Evolutionary conservation across 1,140 invertebrate genomes (phyloP).

Genomic region (Colletes gigas): DNA sequence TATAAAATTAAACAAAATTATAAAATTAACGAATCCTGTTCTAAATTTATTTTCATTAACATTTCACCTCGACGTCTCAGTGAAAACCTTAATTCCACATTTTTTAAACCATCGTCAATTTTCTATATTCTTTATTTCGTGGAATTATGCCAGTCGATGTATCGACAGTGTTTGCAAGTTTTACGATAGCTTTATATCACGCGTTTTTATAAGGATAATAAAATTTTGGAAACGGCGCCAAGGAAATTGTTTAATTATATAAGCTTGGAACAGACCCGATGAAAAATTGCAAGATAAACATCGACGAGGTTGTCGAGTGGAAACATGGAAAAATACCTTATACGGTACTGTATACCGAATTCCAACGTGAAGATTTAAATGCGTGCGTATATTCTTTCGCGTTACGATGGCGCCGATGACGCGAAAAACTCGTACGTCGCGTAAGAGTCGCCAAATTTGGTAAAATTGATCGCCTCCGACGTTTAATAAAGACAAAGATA

Average conservation of each 20-base stretch:
- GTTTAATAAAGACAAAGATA: conserved; percentile 16
- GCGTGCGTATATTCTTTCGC: background rate
- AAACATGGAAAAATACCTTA: background rate
- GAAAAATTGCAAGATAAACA: conserved; percentile 10
- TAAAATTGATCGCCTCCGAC: conserved; percentile 3
- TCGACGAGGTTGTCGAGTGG: background rate
- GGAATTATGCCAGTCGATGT: no score
- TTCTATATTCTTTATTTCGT: no score
- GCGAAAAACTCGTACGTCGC: background rate
- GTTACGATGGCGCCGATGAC: background rate
- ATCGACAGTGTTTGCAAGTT: no score
- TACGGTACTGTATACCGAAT: background rate
- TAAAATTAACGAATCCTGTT: no score
- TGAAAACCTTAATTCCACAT: no score
- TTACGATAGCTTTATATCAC: background rate
- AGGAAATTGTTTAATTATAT: background rate
- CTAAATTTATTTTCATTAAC: no score
- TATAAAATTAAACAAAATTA: no score
- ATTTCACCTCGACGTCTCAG: no score
- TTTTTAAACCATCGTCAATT: no score
- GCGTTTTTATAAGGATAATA: background rate
- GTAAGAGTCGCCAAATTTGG: conserved; percentile 27
- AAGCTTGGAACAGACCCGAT: background rate
- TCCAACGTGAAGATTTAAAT: background rate
- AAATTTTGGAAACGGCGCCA: background rate